Percentiles rank a stretch among this genome's conserved stretches.
Evolutionary conservation across 2,113 vertebrate species (phyloP).

Genomic region (Hirundichthys speculiger): DNA sequence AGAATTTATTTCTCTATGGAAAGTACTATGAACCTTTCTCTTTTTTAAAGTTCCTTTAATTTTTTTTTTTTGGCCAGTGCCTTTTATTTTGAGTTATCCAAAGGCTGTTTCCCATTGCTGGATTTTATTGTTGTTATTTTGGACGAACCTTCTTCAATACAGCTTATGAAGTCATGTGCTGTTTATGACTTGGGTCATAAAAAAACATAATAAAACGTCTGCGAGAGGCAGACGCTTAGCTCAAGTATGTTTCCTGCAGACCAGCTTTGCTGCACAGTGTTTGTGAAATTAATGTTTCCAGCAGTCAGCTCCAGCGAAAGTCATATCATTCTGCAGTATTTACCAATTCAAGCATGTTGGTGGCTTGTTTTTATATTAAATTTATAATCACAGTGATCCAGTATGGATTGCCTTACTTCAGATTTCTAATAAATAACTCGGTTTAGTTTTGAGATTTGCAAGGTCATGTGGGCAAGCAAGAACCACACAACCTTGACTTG

Average conservation of each 20-base stretch:
- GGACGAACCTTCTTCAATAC: slow-evolving; percentile 17
- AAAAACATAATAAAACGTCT: slow-evolving; percentile 49
- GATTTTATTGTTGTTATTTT: slow-evolving; percentile 37
- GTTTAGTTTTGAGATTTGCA: slow-evolving; percentile 1
- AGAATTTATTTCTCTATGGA: background rate
- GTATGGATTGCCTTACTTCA: background rate
- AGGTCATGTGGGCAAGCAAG: background rate
- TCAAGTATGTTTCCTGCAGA: slow-evolving; percentile 23
- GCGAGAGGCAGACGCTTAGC: slow-evolving; percentile 31
- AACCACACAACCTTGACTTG: slow-evolving; percentile 1
- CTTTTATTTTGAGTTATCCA: slow-evolving; percentile 24
- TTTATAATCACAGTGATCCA: background rate
- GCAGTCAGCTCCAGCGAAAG: slow-evolving; percentile 11
- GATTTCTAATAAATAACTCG: background rate
- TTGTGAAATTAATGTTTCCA: slow-evolving; percentile 28
- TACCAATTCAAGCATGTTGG: background rate
- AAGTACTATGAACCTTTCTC: background rate
- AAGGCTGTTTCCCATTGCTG: slow-evolving; percentile 17
- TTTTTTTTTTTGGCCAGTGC: background rate
- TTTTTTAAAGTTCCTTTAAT: background rate
- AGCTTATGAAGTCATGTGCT: slow-evolving; percentile 56
- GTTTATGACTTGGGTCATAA: slow-evolving; percentile 57
- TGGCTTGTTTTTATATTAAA: background rate
- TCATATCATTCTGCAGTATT: slow-evolving; percentile 9
- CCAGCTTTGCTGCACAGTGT: slow-evolving; percentile 15